A percentile compares a stretch with the other conserved stretches of the same genome.
Conservation (phyloP, 2,113 vertebrate species). For the Butorides virescens region DNA sequence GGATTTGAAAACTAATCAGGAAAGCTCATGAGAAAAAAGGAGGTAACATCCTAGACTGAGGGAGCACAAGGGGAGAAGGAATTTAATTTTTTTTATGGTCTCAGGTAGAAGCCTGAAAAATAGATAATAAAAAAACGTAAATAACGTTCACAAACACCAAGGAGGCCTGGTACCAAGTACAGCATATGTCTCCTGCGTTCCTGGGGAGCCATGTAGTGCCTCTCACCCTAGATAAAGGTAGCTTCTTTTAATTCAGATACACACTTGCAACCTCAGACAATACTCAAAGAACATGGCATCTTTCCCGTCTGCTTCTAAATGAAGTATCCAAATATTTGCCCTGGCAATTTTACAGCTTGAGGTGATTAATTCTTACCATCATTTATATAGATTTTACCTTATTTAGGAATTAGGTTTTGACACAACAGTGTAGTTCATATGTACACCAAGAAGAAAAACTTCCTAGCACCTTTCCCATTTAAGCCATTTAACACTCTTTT, state of each 20-base stretch:
- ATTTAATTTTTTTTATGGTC: background rate
- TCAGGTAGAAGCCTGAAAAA: background rate
- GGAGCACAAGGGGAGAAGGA: background rate
- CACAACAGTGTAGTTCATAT: background rate
- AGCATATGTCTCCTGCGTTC: background rate
- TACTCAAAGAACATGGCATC: background rate
- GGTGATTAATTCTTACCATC: background rate
- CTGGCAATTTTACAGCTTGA: background rate
- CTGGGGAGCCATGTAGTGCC: background rate
- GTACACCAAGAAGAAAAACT: background rate
- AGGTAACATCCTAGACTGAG: background rate
- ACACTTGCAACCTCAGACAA: background rate
- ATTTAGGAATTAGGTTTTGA: background rate
- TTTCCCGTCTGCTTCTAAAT: background rate
- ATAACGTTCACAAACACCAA: background rate
- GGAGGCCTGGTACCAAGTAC: background rate
- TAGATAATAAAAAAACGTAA: background rate
- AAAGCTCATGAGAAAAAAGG: background rate
- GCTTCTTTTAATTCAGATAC: background rate
- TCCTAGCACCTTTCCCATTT: background rate
- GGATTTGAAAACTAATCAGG: slow-evolving; percentile 13
- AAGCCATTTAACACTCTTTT: background rate
- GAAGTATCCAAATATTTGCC: background rate
- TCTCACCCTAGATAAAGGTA: background rate
- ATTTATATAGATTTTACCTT: background rate